phyloP scores from a whole-genome alignment of 2,797 vertebrate species.

The Smutsia gigantea region DNA sequence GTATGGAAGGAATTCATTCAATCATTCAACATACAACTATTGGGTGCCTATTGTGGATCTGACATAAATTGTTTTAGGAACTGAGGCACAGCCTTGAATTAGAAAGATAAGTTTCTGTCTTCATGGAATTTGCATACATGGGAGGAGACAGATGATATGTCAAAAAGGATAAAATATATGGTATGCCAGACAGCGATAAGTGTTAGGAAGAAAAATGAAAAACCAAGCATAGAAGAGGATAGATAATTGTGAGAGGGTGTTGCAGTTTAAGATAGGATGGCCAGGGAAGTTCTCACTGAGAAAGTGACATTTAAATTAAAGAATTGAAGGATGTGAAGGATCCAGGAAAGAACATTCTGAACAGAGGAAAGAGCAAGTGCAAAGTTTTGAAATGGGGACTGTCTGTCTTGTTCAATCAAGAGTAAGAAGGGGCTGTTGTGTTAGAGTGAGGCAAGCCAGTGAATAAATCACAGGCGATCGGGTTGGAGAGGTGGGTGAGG shows the following conservation, averaged over 20 bases:
- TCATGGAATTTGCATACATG: background rate
- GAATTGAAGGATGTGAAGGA: background rate
- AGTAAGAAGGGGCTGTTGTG: background rate
- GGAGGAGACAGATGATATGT: background rate
- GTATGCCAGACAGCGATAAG: background rate
- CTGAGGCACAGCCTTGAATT: background rate
- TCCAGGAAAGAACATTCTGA: background rate
- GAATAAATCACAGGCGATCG: background rate
- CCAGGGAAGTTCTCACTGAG: background rate
- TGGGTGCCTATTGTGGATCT: background rate
- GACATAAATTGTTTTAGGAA: background rate
- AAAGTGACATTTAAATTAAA: background rate
- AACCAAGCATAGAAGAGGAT: background rate
- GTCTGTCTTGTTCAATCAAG: background rate
- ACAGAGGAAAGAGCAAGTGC: background rate
- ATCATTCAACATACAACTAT: background rate
- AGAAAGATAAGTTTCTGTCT: background rate
- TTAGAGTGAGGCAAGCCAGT: background rate
- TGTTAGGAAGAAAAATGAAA: constrained; percentile 27
- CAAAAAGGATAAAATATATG: constrained; percentile 5
- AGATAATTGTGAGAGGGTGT: background rate
- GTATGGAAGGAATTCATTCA: background rate
- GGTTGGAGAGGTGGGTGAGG: background rate
- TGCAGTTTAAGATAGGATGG: background rate
- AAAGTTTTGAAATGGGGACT: background rate